These are phyloP conservation scores for Pristionchus maxplancki DNA, from an alignment of 2,888 invertebrate species.

Conservation along the genomic window DNA sequence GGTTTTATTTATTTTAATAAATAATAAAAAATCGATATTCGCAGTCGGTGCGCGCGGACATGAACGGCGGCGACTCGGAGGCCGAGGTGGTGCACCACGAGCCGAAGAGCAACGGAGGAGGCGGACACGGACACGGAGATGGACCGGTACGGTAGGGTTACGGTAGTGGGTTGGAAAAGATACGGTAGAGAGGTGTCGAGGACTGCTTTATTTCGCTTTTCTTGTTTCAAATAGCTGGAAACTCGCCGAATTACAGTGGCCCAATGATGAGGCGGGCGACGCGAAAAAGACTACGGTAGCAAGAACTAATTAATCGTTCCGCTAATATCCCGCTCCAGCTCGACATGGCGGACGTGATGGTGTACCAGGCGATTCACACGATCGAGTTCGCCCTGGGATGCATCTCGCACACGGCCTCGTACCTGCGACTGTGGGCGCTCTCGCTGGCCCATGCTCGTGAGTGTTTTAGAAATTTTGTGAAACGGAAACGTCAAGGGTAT, in stretches of 20 bases:
- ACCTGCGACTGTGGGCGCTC: constrained; percentile 78
- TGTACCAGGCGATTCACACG: constrained; percentile 77
- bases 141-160: constrained; percentile 61
- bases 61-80: constrained; percentile 74
- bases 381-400: constrained; percentile 78
- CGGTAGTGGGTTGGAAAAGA: background rate
- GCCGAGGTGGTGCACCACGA: constrained; percentile 64
- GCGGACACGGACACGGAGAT: constrained; percentile 71
- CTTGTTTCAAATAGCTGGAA: too few species aligned
- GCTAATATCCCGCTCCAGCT: constrained; percentile 59
- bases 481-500: background rate
- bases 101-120: constrained; percentile 55
- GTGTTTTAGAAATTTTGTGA: constrained; percentile 55
- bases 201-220: too few species aligned
- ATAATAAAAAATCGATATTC: constrained; percentile 42
- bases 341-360: constrained; percentile 76
- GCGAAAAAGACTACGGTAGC: background rate
- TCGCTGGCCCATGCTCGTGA: constrained; percentile 77
- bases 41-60: constrained; percentile 77
- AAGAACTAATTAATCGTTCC: background rate
- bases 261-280: background rate
- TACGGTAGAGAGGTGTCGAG: too few species aligned
- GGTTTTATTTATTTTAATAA: background rate
- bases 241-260: too few species aligned
- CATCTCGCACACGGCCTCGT: constrained; percentile 78